phyloP scores from a whole-genome alignment of 2,797 vertebrate genomes.

The Halcyon chelicuti region DNA sequence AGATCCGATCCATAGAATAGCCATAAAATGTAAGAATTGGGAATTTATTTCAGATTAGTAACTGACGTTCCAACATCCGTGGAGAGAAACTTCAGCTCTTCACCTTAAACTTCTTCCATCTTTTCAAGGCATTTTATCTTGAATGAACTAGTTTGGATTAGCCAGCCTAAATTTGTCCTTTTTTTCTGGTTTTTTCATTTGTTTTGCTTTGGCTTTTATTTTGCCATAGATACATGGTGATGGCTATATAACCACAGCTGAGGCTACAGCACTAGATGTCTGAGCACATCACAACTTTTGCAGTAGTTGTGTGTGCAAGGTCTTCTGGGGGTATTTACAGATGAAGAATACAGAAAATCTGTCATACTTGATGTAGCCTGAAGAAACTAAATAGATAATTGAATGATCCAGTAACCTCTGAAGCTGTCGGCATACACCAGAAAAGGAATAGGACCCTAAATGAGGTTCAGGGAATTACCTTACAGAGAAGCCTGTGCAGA shows the following conservation, averaged over 20 bases:
- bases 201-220: background rate
- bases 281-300: background rate
- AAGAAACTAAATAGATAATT: background rate
- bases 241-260: background rate
- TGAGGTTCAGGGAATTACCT: background rate
- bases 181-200: rapidly evolving
- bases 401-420: background rate
- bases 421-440: background rate
- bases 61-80: background rate
- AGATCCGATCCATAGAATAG: background rate
- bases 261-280: background rate
- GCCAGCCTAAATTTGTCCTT: background rate
- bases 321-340: background rate
- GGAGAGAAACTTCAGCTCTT: background rate
- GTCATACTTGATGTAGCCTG: background rate
- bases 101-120: background rate
- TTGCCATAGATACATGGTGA: background rate
- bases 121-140: background rate
- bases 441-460: background rate
- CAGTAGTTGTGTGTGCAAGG: background rate
- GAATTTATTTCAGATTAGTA: background rate
- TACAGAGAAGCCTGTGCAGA: background rate
- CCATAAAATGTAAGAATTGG: background rate
- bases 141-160: background rate
- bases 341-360: background rate